A percentile compares a stretch with the other conserved stretches of the same genome.
Evolutionary conservation across 1,140 invertebrate genomes (phyloP).

Genomic region (Heterodera carotae): DNA sequence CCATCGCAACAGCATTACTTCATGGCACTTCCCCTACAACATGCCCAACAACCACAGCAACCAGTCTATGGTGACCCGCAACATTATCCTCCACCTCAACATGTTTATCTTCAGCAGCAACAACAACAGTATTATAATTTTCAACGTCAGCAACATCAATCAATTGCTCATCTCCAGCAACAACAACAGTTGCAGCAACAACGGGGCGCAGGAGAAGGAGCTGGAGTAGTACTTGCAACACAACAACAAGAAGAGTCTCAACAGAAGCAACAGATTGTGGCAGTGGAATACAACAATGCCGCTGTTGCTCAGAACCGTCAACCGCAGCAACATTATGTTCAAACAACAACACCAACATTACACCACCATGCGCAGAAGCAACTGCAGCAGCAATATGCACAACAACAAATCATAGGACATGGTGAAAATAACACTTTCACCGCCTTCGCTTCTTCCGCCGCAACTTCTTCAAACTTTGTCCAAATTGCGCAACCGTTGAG

Average conservation of each 20-base stretch:
- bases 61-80: neutral
- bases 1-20: slow-evolving; percentile 13
- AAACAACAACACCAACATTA: neutral
- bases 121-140: slow-evolving; percentile 7
- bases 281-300: too few relatives aligned
- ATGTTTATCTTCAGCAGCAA: slow-evolving; percentile 8
- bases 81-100: slow-evolving; percentile 7
- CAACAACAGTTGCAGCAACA: neutral
- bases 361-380: slow-evolving; percentile 6
- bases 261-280: too few relatives aligned
- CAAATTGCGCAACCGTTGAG: neutral
- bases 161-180: slow-evolving; percentile 9
- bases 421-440: too few relatives aligned
- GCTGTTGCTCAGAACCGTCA: neutral
- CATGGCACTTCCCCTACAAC: neutral
- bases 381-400: slow-evolving; percentile 9
- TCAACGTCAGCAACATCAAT: slow-evolving; percentile 17
- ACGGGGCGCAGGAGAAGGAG: too few relatives aligned
- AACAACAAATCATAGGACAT: slow-evolving; percentile 4
- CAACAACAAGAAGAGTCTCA: too few relatives aligned
- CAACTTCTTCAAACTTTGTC: neutral
- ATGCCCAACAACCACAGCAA: neutral
- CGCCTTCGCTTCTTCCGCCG: neutral
- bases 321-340: slow-evolving; percentile 22
- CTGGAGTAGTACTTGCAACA: too few relatives aligned